Evolutionary conservation across 1,140 invertebrate genomes (phyloP).

Genomic region (Thaumatotibia leucotreta): DNA sequence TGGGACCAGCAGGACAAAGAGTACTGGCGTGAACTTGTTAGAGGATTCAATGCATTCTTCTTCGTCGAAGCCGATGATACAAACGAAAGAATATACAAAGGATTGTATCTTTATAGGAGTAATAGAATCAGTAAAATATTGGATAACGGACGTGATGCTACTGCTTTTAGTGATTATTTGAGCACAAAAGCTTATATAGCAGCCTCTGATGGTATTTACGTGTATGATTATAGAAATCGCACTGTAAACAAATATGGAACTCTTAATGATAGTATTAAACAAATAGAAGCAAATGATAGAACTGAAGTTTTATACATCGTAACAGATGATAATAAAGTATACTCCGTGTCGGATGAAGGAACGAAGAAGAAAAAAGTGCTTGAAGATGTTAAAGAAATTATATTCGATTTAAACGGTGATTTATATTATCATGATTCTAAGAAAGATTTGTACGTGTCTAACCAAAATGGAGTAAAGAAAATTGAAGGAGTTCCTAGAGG

Average conservation of each 20-base stretch:
- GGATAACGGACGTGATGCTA: constrained; percentile 40
- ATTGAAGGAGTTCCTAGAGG: constrained; percentile 37
- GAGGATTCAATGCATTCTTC: too few relatives aligned
- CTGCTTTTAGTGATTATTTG: constrained; percentile 33
- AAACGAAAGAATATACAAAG: constrained; percentile 35
- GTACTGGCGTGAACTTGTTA: too few relatives aligned
- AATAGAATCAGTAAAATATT: constrained; percentile 34
- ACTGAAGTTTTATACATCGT: constrained; percentile 45
- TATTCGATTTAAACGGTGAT: constrained; percentile 44
- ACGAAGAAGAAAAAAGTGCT: constrained; percentile 41
- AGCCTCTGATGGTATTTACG: constrained; percentile 47
- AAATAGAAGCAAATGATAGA: constrained; percentile 36
- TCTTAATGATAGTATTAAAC: constrained; percentile 41
- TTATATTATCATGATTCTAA: constrained; percentile 40
- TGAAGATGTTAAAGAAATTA: constrained; percentile 37
- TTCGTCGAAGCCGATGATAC: constrained; percentile 40
- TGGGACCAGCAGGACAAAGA: too few relatives aligned
- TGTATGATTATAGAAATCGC: constrained; percentile 29
- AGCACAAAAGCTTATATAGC: constrained; percentile 40
- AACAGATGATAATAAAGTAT: constrained; percentile 40
- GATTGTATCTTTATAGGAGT: constrained; percentile 33
- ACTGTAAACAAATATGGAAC: constrained; percentile 48
- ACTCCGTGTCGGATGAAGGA: constrained; percentile 43
- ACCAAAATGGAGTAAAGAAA: constrained; percentile 29
- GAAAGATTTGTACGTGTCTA: constrained; percentile 35